A percentile compares a stretch with the other conserved stretches of the same genome.
Evolutionary conservation across 2,888 invertebrate genomes (phyloP).

Genomic region (Dryobotodes eremita): DNA sequence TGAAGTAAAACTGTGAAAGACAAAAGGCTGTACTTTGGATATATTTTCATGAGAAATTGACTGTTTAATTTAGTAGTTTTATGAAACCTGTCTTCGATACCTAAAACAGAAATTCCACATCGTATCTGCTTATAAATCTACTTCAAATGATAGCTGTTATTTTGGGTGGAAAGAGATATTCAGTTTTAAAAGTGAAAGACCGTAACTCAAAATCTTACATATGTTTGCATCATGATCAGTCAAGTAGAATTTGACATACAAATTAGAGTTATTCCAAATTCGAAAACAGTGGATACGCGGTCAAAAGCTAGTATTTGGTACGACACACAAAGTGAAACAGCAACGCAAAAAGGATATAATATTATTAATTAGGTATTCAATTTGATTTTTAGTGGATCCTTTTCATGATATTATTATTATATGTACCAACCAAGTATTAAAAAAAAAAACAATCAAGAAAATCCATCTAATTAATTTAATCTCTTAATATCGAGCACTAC

Average conservation of each 20-base stretch:
- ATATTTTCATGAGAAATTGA: not conserved
- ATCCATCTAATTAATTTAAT: not conserved
- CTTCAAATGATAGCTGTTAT: not conserved
- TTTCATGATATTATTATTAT: not conserved
- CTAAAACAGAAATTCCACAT: not conserved
- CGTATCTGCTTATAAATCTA: not conserved
- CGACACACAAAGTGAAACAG: not conserved
- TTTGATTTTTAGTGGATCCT: not conserved
- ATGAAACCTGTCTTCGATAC: not conserved
- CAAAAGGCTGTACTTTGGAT: not conserved
- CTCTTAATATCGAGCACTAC: not conserved
- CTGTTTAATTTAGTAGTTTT: not conserved
- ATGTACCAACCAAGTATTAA: not conserved
- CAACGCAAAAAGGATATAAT: not conserved
- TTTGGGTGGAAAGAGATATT: not conserved
- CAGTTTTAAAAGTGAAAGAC: not conserved
- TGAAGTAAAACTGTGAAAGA: constrained; percentile 7
- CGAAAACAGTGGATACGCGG: not conserved
- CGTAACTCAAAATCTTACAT: not conserved
- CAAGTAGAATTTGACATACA: not conserved
- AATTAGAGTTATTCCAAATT: not conserved
- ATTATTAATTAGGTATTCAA: not conserved
- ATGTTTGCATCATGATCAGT: not conserved
- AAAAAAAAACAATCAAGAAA: not conserved
- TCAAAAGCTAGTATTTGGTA: not conserved